Percentiles rank a stretch among this genome's conserved stretches.
These are phyloP conservation scores for Fundulus diaphanus DNA, from an alignment of 2,797 vertebrate genomes.

Conservation along the genomic window DNA sequence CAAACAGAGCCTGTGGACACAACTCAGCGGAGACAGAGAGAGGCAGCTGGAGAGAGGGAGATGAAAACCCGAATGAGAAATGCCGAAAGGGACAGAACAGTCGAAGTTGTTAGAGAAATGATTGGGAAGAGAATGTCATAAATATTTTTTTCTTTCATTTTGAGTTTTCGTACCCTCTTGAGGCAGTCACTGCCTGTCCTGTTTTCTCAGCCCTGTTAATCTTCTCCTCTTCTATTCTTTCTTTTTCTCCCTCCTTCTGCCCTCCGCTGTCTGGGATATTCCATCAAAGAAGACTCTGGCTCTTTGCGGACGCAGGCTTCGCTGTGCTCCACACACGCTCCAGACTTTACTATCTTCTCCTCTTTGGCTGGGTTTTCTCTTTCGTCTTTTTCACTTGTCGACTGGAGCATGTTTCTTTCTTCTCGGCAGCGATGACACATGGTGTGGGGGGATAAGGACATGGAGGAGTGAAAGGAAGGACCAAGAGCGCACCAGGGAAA, in stretches of 20 bases:
- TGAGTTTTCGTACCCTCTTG: slow-evolving; percentile 61
- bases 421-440: slow-evolving; percentile 64
- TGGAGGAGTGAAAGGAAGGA: slow-evolving; percentile 53
- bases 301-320: slow-evolving; percentile 31
- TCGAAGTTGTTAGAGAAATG: slow-evolving; percentile 47
- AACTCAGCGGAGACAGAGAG: slow-evolving; percentile 32
- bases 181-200: slow-evolving; percentile 48
- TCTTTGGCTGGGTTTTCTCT: slow-evolving; percentile 33
- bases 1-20: slow-evolving; percentile 65
- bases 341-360: slow-evolving; percentile 34
- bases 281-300: slow-evolving; percentile 60
- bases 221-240: slow-evolving; percentile 38
- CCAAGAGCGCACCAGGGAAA: slow-evolving; percentile 26
- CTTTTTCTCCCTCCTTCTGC: slow-evolving; percentile 34
- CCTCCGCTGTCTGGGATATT: slow-evolving; percentile 56
- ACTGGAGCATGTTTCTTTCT: slow-evolving; percentile 59
- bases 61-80: slow-evolving; percentile 47
- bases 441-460: slow-evolving; percentile 47
- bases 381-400: slow-evolving; percentile 37
- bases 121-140: slow-evolving; percentile 30
- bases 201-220: slow-evolving; percentile 29
- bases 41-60: slow-evolving; percentile 28
- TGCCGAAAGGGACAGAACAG: slow-evolving; percentile 49
- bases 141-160: slow-evolving; percentile 13
- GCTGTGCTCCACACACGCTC: slow-evolving; percentile 32